Percentiles rank a stretch among this genome's conserved stretches.
Conservation (phyloP, 2,113 vertebrate genomes). For the Nerophis lumbriciformis region DNA sequence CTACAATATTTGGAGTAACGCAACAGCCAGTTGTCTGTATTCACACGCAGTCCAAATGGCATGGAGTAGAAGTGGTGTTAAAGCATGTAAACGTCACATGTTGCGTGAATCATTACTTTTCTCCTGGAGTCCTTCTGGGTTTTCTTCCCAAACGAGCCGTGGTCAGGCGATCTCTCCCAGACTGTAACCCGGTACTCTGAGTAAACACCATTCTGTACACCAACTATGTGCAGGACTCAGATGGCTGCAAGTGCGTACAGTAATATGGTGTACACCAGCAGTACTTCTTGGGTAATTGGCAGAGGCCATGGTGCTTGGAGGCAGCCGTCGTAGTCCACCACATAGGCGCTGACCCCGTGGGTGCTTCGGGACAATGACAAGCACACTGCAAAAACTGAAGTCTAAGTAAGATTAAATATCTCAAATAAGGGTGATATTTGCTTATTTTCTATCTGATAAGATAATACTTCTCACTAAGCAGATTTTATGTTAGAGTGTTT, state of each 20-base stretch:
- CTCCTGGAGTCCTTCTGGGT: slow-evolving; percentile 69
- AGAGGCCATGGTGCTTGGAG: slow-evolving; percentile 2
- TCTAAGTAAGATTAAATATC: too few species aligned
- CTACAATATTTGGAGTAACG: slow-evolving; percentile 76
- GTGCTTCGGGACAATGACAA: too few species aligned
- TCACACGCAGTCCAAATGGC: slow-evolving; percentile 72
- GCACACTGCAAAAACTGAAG: too few species aligned
- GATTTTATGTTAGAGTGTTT: too few species aligned
- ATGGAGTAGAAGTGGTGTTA: slow-evolving; percentile 57
- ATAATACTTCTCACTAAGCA: too few species aligned
- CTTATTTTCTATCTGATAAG: too few species aligned
- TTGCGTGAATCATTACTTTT: slow-evolving; percentile 73
- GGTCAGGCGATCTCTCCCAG: slow-evolving; percentile 73
- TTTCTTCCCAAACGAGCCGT: slow-evolving; percentile 61
- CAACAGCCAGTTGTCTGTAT: slow-evolving; percentile 76
- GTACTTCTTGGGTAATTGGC: slow-evolving; percentile 61
- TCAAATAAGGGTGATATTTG: too few species aligned
- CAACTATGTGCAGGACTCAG: slow-evolving; percentile 75
- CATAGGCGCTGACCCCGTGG: too few species aligned
- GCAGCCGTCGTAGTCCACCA: too few species aligned
- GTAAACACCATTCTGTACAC: slow-evolving; percentile 75
- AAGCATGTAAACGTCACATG: slow-evolving; percentile 60
- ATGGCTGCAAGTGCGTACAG: slow-evolving; percentile 67
- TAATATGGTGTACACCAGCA: slow-evolving; percentile 67
- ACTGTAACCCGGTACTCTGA: slow-evolving; percentile 74